Evolutionary conservation across 2,797 vertebrate genomes (phyloP).

Genomic region (Pseudotriccus pelzelni): DNA sequence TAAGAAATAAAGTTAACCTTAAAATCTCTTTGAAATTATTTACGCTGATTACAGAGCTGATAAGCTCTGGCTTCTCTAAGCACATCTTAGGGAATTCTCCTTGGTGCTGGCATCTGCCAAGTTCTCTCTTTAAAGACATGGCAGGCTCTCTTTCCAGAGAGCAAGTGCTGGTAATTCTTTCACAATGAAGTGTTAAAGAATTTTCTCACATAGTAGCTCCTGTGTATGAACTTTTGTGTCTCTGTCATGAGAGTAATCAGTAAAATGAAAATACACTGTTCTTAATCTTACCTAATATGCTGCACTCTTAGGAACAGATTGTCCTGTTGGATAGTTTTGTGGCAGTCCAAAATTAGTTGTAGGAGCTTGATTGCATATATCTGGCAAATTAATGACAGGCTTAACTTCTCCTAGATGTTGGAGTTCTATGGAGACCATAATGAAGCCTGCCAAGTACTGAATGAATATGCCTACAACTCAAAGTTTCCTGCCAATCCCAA

Average conservation of each 20-base stretch:
- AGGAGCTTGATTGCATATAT: neutral
- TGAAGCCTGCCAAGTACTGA: conserved; percentile 79
- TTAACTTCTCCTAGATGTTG: conserved; percentile 80
- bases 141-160: neutral
- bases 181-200: neutral
- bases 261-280: neutral
- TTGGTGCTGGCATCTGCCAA: neutral
- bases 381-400: neutral
- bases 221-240: neutral
- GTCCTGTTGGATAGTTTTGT: neutral
- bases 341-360: neutral
- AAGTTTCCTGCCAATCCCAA: conserved; percentile 91
- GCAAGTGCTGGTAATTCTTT: neutral
- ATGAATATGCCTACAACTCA: conserved; percentile 85
- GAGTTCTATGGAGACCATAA: conserved; percentile 84
- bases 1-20: neutral
- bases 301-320: neutral
- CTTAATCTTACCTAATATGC: neutral
- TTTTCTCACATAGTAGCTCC: neutral
- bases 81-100: neutral
- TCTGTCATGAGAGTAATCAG: neutral
- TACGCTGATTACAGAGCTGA: neutral
- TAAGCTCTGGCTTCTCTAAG: neutral
- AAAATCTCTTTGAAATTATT: neutral
- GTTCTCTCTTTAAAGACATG: neutral